Percentiles rank a stretch among this genome's conserved stretches.
Evolutionary conservation across 2,888 invertebrate species (phyloP).

Genomic region (Trypoxylon attenuatum): DNA sequence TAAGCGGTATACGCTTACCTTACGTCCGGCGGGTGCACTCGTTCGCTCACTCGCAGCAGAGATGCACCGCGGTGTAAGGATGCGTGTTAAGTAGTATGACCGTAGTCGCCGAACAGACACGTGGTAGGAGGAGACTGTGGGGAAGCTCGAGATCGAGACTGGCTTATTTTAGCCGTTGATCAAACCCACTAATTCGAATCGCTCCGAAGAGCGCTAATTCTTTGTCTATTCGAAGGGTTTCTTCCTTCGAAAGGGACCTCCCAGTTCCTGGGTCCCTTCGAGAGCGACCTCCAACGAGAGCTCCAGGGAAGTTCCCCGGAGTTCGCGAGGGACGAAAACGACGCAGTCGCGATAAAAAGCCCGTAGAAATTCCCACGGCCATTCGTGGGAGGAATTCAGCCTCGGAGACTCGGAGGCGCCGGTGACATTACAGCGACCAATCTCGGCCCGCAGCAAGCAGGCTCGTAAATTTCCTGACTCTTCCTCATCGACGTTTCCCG

Average conservation of each 20-base stretch:
- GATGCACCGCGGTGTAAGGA: not conserved
- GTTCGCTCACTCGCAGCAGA: not conserved
- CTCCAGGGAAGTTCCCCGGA: constrained; percentile 16
- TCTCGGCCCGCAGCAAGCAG: constrained; percentile 24
- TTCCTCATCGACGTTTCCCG: constrained; percentile 7
- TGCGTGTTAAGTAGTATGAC: too few species aligned
- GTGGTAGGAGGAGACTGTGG: too few species aligned
- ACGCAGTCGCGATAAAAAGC: constrained; percentile 36
- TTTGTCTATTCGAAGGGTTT: too few species aligned
- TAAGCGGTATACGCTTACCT: not conserved
- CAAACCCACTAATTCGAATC: too few species aligned
- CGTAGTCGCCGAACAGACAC: too few species aligned
- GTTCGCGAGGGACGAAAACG: constrained; percentile 10
- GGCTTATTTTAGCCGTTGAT: too few species aligned
- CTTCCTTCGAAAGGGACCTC: too few species aligned
- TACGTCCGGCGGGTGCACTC: not conserved
- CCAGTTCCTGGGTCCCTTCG: not conserved
- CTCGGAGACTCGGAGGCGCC: not conserved
- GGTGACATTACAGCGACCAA: constrained; percentile 26
- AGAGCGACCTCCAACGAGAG: not conserved
- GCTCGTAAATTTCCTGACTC: constrained; percentile 37
- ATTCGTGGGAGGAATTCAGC: constrained; percentile 17
- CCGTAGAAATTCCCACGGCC: constrained; percentile 24
- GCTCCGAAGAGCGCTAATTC: too few species aligned
- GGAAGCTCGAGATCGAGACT: too few species aligned